Evolutionary conservation across 1,140 invertebrate species (phyloP).

Genomic region (Gonatopus flavifemur): DNA sequence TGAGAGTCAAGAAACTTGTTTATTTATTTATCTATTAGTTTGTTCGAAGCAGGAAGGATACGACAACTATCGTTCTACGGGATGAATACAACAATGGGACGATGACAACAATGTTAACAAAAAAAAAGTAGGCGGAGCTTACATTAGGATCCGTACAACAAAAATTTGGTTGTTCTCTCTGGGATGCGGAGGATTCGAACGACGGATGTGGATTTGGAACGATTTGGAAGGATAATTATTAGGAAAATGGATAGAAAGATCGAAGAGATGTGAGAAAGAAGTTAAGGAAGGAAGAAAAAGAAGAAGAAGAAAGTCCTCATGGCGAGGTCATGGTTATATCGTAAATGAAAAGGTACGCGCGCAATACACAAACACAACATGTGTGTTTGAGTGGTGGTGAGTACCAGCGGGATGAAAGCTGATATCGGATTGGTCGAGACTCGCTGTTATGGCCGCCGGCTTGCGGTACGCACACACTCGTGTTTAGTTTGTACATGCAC

Average conservation of each 20-base stretch:
- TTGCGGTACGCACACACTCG: slow-evolving; percentile 28
- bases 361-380: slow-evolving; percentile 4
- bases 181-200: neutral
- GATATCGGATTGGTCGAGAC: slow-evolving; percentile 38
- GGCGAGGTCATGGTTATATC: too few relatives aligned
- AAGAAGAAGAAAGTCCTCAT: neutral
- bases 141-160: neutral
- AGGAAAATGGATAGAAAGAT: neutral
- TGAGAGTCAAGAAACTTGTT: too few relatives aligned
- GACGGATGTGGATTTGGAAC: too few relatives aligned
- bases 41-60: too few relatives aligned
- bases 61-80: too few relatives aligned
- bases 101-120: neutral
- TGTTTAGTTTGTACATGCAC: slow-evolving; percentile 14
- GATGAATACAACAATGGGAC: too few relatives aligned
- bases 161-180: neutral
- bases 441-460: slow-evolving; percentile 38
- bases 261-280: neutral
- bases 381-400: neutral
- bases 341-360: slow-evolving; percentile 6
- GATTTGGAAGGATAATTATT: neutral
- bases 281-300: neutral
- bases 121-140: neutral
- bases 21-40: too few relatives aligned
- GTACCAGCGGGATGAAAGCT: neutral